These are phyloP conservation scores for Grantiella picta DNA, from an alignment of 2,113 vertebrate species.

Conservation along the genomic window DNA sequence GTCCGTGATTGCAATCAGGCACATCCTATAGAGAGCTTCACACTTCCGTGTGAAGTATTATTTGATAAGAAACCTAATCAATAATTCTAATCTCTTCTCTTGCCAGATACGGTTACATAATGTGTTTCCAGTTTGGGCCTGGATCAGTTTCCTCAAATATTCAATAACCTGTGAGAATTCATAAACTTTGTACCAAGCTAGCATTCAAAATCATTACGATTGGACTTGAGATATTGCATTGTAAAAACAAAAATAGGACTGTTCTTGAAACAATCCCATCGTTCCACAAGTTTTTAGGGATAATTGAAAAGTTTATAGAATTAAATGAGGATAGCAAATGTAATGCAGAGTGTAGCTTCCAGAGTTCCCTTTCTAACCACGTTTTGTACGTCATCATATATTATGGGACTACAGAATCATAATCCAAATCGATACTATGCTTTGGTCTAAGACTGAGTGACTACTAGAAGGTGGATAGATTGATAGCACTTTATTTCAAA, in stretches of 20 bases:
- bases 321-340: background rate
- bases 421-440: background rate
- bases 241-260: background rate
- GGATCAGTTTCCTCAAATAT: slow-evolving; percentile 17
- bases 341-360: background rate
- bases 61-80: slow-evolving; percentile 53
- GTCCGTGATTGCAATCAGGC: background rate
- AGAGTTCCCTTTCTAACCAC: background rate
- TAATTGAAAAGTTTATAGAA: background rate
- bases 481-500: background rate
- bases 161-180: background rate
- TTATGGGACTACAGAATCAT: background rate
- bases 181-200: background rate
- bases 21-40: background rate
- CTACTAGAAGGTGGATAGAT: background rate
- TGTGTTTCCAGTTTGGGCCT: background rate
- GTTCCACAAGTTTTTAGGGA: background rate
- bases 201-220: background rate
- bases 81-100: slow-evolving; percentile 42
- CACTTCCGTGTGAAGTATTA: slow-evolving; percentile 1
- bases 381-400: background rate
- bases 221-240: background rate
- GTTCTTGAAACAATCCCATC: background rate
- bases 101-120: slow-evolving; percentile 22
- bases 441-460: background rate